Evolutionary conservation across 1,140 invertebrate genomes (phyloP).

Genomic region (Frieseomelitta varia): DNA sequence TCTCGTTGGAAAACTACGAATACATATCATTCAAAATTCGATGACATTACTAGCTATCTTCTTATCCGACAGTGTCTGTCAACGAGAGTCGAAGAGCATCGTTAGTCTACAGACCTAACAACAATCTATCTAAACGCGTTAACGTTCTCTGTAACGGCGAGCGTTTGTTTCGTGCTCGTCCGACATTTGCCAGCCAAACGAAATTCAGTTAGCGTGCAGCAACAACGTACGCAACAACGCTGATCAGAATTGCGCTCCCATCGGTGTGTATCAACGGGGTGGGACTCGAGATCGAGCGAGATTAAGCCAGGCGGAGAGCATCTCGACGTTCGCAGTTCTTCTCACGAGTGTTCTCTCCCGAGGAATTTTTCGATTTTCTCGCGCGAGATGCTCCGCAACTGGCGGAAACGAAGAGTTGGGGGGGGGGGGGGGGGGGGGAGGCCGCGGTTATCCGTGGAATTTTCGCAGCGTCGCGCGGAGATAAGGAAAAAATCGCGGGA

Average conservation of each 20-base stretch:
- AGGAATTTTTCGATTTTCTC: conserved; percentile 6
- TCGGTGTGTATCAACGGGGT: background rate
- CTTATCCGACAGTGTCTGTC: too few species aligned
- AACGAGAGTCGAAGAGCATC: too few species aligned
- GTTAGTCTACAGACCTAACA: too few species aligned
- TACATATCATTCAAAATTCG: too few species aligned
- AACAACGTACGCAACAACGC: background rate
- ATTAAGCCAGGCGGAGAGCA: background rate
- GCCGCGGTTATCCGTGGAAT: conserved; percentile 10
- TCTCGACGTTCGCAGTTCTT: background rate
- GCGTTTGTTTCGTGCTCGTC: background rate
- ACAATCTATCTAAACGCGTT: too few species aligned
- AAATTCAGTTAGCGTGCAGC: background rate
- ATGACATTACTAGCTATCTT: too few species aligned
- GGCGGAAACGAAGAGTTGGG: background rate
- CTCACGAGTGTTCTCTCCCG: background rate
- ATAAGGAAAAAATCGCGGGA: background rate
- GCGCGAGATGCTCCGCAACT: background rate
- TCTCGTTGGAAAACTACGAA: too few species aligned
- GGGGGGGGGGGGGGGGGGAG: too few species aligned
- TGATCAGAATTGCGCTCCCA: background rate
- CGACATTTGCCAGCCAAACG: background rate
- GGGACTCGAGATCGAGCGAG: too few species aligned
- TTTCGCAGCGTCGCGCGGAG: background rate
- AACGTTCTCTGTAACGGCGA: background rate